Conservation (phyloP, 2,888 invertebrate species). For the Eilema sororculum region DNA sequence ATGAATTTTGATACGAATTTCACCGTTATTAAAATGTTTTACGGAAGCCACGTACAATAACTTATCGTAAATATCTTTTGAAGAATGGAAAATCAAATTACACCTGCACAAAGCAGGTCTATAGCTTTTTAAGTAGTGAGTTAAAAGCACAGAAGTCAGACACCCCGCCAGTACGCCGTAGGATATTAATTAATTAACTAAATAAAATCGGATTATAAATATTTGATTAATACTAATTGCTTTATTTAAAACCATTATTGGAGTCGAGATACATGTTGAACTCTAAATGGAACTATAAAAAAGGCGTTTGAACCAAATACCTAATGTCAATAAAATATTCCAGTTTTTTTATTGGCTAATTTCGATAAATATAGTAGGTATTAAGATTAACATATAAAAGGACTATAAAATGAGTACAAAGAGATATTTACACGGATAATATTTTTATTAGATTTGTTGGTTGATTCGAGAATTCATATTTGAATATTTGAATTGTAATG, state of each 20-base stretch:
- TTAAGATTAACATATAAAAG: constrained; percentile 1
- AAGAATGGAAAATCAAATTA: background rate
- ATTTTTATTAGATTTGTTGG: constrained; percentile 16
- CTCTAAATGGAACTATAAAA: constrained; percentile 4
- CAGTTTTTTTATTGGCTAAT: constrained; percentile 6
- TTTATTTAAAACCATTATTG: constrained; percentile 19
- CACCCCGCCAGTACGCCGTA: constrained; percentile 15
- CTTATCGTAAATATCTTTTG: background rate
- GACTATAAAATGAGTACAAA: constrained; percentile 13
- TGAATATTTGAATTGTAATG: constrained; percentile 11
- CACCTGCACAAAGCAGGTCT: background rate
- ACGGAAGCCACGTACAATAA: background rate
- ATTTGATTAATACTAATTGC: constrained; percentile 18
- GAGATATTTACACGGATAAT: constrained; percentile 12
- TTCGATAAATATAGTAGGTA: constrained; percentile 1
- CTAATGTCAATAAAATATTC: constrained; percentile 13
- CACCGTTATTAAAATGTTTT: background rate
- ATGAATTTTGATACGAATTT: background rate
- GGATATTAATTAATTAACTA: constrained; percentile 17
- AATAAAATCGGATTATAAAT: constrained; percentile 17
- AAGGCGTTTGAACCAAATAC: constrained; percentile 4
- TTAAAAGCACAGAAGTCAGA: constrained; percentile 14
- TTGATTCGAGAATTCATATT: constrained; percentile 11
- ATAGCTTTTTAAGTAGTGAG: constrained; percentile 2
- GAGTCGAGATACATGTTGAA: background rate